Conservation (phyloP, 2,797 vertebrate genomes). For the Thunnus albacares region DNA sequence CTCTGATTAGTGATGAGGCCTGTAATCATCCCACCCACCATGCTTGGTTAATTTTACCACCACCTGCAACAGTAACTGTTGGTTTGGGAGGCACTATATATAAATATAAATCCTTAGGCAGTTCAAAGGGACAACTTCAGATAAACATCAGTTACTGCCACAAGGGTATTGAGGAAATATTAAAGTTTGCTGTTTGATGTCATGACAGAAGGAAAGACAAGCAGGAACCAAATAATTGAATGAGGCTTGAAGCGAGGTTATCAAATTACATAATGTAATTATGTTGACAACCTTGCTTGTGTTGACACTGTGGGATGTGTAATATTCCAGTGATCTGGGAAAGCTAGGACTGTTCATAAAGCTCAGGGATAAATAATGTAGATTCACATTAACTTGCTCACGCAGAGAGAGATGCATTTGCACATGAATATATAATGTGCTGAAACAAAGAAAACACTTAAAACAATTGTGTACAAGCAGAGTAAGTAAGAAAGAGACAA, state of each 20-base stretch:
- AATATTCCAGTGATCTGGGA: conserved; percentile 56
- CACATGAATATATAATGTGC: conserved; percentile 66
- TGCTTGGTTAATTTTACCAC: conserved; percentile 52
- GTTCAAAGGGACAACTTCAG: conserved; percentile 21
- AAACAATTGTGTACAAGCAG: conserved; percentile 26
- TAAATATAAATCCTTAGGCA: conserved; percentile 38
- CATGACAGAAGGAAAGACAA: conserved; percentile 24
- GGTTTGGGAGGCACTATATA: conserved; percentile 43
- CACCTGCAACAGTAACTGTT: conserved; percentile 49
- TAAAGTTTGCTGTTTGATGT: conserved; percentile 33
- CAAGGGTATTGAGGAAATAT: conserved; percentile 26
- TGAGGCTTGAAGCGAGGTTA: conserved; percentile 43
- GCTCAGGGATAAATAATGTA: conserved; percentile 71
- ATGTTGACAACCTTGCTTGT: conserved; percentile 55
- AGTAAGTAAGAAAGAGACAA: conserved; percentile 3
- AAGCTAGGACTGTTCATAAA: conserved; percentile 63
- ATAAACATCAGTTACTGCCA: conserved; percentile 41
- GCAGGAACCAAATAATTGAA: conserved; percentile 24
- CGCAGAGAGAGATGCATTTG: conserved; percentile 41
- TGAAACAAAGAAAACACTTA: conserved; percentile 60
- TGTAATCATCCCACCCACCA: conserved; percentile 49
- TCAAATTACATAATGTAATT: conserved; percentile 67
- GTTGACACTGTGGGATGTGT: conserved; percentile 67
- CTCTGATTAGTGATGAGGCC: conserved; percentile 58
- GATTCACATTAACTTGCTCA: conserved; percentile 65